These are phyloP conservation scores for Carollia perspicillata DNA, from an alignment of 2,113 vertebrate genomes.

Conservation along the genomic window DNA sequence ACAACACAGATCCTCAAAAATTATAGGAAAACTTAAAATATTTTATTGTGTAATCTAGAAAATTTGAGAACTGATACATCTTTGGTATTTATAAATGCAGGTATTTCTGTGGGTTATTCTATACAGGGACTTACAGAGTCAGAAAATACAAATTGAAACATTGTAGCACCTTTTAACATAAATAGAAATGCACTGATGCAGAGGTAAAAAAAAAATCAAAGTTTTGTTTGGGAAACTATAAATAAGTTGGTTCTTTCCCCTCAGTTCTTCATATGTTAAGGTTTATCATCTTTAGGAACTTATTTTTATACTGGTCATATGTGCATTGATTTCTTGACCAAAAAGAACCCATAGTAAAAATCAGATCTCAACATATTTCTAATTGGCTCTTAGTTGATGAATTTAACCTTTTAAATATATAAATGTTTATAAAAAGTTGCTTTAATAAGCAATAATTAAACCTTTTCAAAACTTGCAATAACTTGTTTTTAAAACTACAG, in stretches of 20 bases:
- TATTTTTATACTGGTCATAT: constrained; percentile 23
- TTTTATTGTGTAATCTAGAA: constrained; percentile 81
- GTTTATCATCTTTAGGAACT: constrained; percentile 17
- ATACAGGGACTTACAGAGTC: constrained; percentile 72
- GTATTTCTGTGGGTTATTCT: constrained; percentile 55
- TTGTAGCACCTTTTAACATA: constrained; percentile 85
- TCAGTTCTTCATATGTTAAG: not conserved
- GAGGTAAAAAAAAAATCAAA: constrained; percentile 67
- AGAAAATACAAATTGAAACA: constrained; percentile 69
- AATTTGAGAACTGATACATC: constrained; percentile 76
- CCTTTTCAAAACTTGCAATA: constrained; percentile 47
- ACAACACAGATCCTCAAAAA: constrained; percentile 20
- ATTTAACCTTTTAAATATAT: constrained; percentile 63
- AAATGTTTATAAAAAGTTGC: constrained; percentile 57
- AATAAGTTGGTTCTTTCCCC: constrained; percentile 37
- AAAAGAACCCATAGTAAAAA: constrained; percentile 58
- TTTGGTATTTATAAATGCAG: constrained; percentile 75
- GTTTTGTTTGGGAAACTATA: constrained; percentile 41
- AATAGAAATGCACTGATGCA: constrained; percentile 81
- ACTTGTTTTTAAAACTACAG: constrained; percentile 84
- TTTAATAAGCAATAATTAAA: constrained; percentile 71
- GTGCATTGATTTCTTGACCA: constrained; percentile 35
- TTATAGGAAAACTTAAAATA: constrained; percentile 67
- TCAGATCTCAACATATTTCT: constrained; percentile 20
- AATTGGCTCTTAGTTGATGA: constrained; percentile 47